Evolutionary conservation across 1,140 invertebrate species (phyloP), one percentile per base, ranked within the genome.

Genomic region (Armadillidium nasatum): DNA sequence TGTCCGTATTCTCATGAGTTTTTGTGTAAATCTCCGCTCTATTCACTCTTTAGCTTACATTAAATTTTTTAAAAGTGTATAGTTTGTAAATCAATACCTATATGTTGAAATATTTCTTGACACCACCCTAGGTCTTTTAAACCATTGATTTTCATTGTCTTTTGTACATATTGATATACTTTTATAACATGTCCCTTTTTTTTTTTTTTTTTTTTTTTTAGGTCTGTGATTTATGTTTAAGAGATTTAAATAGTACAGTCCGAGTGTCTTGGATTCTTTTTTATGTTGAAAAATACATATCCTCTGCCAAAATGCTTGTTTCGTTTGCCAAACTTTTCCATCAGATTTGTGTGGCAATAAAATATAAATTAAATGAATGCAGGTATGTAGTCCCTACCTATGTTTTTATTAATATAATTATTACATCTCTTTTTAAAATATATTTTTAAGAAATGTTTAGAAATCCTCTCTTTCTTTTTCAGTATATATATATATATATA

Each of bases 201-300:
- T 2, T 19, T 60, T 15, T 15, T n/a, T n/a, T 50, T 50, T 50
- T 15, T 19, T 60, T 7, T 2, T 19, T 60, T 15, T 15, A 60
- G 50, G 19, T 60, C 50, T 60, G 50, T 60, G 50, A 60, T 60
- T 15, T 60, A 15, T 60, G 50, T 7, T 7, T 60, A 19, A 19
- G 50, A 60, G 50, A 60, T 19, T 19, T 60, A 19, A 60, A 60
- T 19, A 60, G 50, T 60, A 60, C 50, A 15, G 50, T 15, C 1
- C 11, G 50, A 60, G 50, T 60, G 11, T 60, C 50, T 19, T 60
- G 50, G 50, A 60, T 60, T 19, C 50, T 60, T 60, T 60, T 60
- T 60, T 60, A 60, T 19, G 50, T 60, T 15, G 50, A 60, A 60
- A 60, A 60, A 60, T 60, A 60, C 19, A 60, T 60, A 15, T 60